Conservation (phyloP, 2,797 vertebrate species). For the Choloepus didactylus region DNA sequence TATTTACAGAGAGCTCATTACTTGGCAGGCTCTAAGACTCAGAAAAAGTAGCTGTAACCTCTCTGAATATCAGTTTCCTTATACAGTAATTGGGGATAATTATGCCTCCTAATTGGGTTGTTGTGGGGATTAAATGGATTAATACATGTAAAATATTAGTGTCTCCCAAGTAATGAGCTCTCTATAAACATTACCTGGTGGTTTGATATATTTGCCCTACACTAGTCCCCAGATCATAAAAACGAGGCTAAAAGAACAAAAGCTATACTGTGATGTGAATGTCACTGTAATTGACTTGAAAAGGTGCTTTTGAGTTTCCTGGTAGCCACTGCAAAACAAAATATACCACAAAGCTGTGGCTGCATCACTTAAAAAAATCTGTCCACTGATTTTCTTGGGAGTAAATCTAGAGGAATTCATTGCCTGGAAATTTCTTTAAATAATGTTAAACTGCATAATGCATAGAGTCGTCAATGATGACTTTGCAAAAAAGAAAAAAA, state of each 20-base stretch:
- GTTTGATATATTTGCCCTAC: background rate
- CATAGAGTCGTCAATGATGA: background rate
- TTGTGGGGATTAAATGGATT: background rate
- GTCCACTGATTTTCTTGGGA: background rate
- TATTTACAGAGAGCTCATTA: background rate
- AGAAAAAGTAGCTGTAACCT: background rate
- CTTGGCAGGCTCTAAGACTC: background rate
- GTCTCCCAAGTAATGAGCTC: background rate
- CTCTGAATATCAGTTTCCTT: background rate
- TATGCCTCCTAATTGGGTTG: background rate
- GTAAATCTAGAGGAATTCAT: background rate
- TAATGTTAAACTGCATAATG: background rate
- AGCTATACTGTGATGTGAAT: background rate
- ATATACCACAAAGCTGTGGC: background rate
- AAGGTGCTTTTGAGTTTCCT: background rate
- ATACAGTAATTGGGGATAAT: background rate
- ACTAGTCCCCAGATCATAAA: background rate
- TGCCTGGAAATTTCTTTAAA: background rate
- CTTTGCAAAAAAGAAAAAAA: background rate
- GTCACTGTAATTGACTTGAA: background rate
- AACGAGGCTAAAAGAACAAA: background rate
- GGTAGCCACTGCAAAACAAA: background rate
- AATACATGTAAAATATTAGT: background rate
- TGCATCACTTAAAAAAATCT: background rate
- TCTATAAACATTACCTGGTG: background rate